Percentiles rank a stretch among this genome's conserved stretches.
Conservation (phyloP, 1,140 invertebrate genomes). For the Papilio polyxenes region DNA sequence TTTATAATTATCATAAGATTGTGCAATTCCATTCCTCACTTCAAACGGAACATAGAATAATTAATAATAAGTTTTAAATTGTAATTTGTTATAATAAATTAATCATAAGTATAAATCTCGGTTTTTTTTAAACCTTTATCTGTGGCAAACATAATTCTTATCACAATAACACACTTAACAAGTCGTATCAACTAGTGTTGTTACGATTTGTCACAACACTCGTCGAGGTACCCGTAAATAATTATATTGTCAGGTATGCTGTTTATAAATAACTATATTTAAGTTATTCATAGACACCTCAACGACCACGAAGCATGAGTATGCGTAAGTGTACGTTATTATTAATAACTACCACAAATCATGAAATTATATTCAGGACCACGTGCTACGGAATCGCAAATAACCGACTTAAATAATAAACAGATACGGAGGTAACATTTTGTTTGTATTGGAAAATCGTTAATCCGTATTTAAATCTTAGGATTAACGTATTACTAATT, state of each 20-base stretch:
- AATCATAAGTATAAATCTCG: too few relatives aligned
- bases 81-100: too few relatives aligned
- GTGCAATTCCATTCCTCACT: too few relatives aligned
- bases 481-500: background rate
- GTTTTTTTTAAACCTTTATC: too few relatives aligned
- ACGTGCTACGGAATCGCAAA: background rate
- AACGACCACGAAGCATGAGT: background rate
- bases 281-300: background rate
- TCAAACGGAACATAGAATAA: too few relatives aligned
- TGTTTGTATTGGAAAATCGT: background rate
- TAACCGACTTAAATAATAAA: background rate
- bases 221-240: too few relatives aligned
- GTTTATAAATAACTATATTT: too few relatives aligned
- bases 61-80: too few relatives aligned
- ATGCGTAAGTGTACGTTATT: background rate
- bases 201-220: too few relatives aligned
- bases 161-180: background rate
- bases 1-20: too few relatives aligned
- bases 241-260: too few relatives aligned
- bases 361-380: background rate
- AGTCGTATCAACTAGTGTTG: background rate
- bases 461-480: background rate
- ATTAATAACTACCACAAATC: slow-evolving; percentile 7
- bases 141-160: background rate
- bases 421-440: background rate